Percentiles rank a stretch among this genome's conserved stretches.
phyloP scores from a whole-genome alignment of 64 coral and sea anemone species.

The Montipora cactus region DNA sequence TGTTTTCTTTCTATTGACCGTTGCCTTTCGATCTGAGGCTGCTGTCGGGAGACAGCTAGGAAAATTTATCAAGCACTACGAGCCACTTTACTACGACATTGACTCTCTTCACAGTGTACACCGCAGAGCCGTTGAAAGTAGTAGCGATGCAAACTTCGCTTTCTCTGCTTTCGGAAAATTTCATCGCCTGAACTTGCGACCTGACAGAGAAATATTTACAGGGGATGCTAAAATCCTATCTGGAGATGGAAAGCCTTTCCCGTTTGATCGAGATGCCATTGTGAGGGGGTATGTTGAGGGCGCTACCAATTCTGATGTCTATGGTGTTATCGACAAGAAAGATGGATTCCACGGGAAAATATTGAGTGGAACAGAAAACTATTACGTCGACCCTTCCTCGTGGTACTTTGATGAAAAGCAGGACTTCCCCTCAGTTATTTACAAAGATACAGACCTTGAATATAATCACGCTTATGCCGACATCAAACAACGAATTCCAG shows the following conservation, averaged over 20 bases:
- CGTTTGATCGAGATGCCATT: slow-evolving; percentile 80
- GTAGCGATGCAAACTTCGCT: slow-evolving; percentile 72
- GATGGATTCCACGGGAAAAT: slow-evolving; percentile 97
- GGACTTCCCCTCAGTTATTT: slow-evolving; percentile 93
- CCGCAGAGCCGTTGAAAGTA: slow-evolving; percentile 61
- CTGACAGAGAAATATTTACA: slow-evolving; percentile 79
- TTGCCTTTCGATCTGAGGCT: slow-evolving; percentile 34
- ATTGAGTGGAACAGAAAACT: slow-evolving; percentile 64
- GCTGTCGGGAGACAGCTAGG: slow-evolving; percentile 24
- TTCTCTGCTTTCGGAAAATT: slow-evolving; percentile 79
- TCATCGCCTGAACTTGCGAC: slow-evolving; percentile 66
- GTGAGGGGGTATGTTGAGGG: slow-evolving; percentile 83
- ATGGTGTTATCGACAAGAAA: slow-evolving; percentile 80
- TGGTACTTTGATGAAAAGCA: slow-evolving; percentile 77
- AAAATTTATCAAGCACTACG: slow-evolving; percentile 81
- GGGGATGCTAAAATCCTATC: slow-evolving; percentile 78
- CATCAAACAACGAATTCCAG: slow-evolving; percentile 52
- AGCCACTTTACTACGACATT: slow-evolving; percentile 76
- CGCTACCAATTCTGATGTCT: slow-evolving; percentile 73
- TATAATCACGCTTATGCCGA: slow-evolving; percentile 72
- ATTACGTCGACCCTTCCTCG: slow-evolving; percentile 83
- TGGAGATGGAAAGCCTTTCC: slow-evolving; percentile 78
- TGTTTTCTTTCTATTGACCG: slow-evolving; percentile 46
- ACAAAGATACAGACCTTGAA: slow-evolving; percentile 84
- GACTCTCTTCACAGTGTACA: slow-evolving; percentile 40